Percentiles rank a stretch among this genome's conserved stretches.
phyloP scores from a whole-genome alignment of 2,888 invertebrate species.

The Rhogogaster chlorosoma region DNA sequence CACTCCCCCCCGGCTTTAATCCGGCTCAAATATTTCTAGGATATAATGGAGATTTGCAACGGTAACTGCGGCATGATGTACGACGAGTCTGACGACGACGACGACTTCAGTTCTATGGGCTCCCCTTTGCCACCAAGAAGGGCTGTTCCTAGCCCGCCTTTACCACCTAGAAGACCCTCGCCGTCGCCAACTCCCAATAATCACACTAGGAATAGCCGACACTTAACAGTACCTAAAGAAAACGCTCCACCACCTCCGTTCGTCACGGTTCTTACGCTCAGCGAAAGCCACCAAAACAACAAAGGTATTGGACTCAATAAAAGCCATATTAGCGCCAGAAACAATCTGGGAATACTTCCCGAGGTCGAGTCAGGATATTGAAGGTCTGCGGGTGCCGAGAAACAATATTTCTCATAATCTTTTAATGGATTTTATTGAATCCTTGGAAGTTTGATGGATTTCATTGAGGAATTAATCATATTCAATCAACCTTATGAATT shows the following conservation, averaged over 20 bases:
- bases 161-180: slow-evolving; percentile 83
- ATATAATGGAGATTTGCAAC: slow-evolving; percentile 75
- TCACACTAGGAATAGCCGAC: slow-evolving; percentile 71
- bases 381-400: background rate
- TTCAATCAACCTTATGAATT: background rate
- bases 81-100: slow-evolving; percentile 71
- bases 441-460: too few relatives aligned
- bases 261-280: slow-evolving; percentile 71
- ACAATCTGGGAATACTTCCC: background rate
- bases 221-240: slow-evolving; percentile 77
- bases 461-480: background rate
- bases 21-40: slow-evolving; percentile 69
- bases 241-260: slow-evolving; percentile 77
- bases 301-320: slow-evolving; percentile 65
- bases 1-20: background rate
- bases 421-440: too few relatives aligned
- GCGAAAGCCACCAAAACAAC: slow-evolving; percentile 71
- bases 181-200: slow-evolving; percentile 75
- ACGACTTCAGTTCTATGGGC: slow-evolving; percentile 73
- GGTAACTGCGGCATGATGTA: slow-evolving; percentile 73
- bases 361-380: background rate
- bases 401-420: background rate
- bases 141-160: slow-evolving; percentile 79
- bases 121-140: slow-evolving; percentile 72
- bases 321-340: background rate